Evolutionary conservation across 2,888 invertebrate genomes (phyloP).

Genomic region (Lasiommata megera): DNA sequence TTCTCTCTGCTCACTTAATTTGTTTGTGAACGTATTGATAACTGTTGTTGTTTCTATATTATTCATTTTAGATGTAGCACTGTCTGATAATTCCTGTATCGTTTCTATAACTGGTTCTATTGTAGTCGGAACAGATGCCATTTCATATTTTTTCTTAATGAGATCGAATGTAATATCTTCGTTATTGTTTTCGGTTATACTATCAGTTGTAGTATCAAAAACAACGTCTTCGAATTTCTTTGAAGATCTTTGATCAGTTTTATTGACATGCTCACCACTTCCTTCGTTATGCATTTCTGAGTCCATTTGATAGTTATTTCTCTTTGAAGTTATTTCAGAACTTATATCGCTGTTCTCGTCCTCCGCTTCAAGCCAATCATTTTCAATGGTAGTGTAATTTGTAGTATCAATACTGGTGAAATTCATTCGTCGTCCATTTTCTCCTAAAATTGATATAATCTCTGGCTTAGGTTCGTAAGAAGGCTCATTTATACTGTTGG

Average conservation of each 20-base stretch:
- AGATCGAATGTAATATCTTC: conserved; percentile 41
- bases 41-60: conserved; percentile 23
- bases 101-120: conserved; percentile 6
- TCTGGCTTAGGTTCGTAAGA: conserved; percentile 54
- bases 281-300: conserved; percentile 17
- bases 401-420: conserved; percentile 14
- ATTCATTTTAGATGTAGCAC: not conserved
- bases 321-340: conserved; percentile 9
- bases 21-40: conserved; percentile 13
- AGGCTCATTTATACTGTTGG: conserved; percentile 48
- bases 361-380: conserved; percentile 53
- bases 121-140: conserved; percentile 10
- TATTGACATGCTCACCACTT: conserved; percentile 33
- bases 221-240: conserved; percentile 45
- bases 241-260: conserved; percentile 54
- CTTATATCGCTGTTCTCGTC: conserved; percentile 27
- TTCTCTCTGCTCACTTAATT: conserved; percentile 18
- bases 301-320: conserved; percentile 27
- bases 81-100: not conserved
- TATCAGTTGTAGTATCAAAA: conserved; percentile 40
- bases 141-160: conserved; percentile 36
- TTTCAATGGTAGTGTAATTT: conserved; percentile 39
- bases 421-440: conserved; percentile 32
- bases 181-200: conserved; percentile 26
- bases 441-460: conserved; percentile 48